These are phyloP conservation scores for Hermatobates lingyangjiaoensis DNA, from an alignment of 1,140 invertebrate genomes.

Conservation along the genomic window DNA sequence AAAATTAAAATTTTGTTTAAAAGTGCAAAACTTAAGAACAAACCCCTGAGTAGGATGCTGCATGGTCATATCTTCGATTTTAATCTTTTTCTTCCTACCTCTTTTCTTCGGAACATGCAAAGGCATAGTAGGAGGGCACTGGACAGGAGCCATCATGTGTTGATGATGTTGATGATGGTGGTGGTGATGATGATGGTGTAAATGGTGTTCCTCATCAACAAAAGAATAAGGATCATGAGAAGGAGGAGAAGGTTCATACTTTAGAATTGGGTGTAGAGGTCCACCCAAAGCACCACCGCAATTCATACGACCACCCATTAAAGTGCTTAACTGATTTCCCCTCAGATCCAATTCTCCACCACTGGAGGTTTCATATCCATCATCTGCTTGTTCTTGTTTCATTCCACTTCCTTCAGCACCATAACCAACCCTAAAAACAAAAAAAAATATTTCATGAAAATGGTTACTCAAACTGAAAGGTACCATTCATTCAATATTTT, in stretches of 20 bases:
- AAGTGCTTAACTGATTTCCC: slow-evolving; percentile 18
- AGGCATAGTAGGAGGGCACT: slow-evolving; percentile 26
- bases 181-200: slow-evolving; percentile 13
- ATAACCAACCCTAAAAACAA: slow-evolving; percentile 8
- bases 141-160: slow-evolving; percentile 21
- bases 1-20: no score
- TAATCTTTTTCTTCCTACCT: slow-evolving; percentile 58
- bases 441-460: not conserved
- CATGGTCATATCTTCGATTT: slow-evolving; percentile 25
- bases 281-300: slow-evolving; percentile 15
- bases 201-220: slow-evolving; percentile 43
- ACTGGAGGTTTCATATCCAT: slow-evolving; percentile 68
- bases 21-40: no score
- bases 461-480: no score
- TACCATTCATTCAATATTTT: no score
- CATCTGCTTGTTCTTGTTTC: slow-evolving; percentile 38
- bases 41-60: slow-evolving; percentile 1
- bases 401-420: slow-evolving; percentile 2
- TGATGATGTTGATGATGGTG: slow-evolving; percentile 19
- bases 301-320: slow-evolving; percentile 20
- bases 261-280: slow-evolving; percentile 24
- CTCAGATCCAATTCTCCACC: slow-evolving; percentile 39
- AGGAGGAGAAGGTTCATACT: slow-evolving; percentile 44
- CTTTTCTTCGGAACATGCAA: slow-evolving; percentile 54
- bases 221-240: slow-evolving; percentile 59